Percentiles rank a stretch among this genome's conserved stretches.
Conservation (phyloP, 2,888 invertebrate species). For the Cremastinae sp. region DNA sequence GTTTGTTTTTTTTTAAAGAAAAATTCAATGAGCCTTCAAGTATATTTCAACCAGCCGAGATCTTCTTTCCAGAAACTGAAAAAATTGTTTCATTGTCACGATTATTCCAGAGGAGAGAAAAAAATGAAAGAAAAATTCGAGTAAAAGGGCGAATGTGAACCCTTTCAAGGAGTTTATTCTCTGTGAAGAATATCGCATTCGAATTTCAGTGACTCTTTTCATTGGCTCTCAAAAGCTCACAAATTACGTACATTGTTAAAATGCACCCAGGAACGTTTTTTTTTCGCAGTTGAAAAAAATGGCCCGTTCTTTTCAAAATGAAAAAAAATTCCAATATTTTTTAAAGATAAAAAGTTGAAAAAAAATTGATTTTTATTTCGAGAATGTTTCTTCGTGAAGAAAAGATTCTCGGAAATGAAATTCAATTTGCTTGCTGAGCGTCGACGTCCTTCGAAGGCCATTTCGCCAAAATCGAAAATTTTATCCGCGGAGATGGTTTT, state of each 20-base stretch:
- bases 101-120: background rate
- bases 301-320: too few species aligned
- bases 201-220: conserved; percentile 20
- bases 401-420: conserved; percentile 1
- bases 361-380: too few species aligned
- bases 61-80: conserved; percentile 32
- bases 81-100: conserved; percentile 13
- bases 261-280: too few species aligned
- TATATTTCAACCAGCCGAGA: conserved; percentile 17
- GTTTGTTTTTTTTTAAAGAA: conserved; percentile 22
- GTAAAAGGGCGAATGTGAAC: conserved; percentile 2
- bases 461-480: conserved; percentile 24
- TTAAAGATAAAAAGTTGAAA: too few species aligned
- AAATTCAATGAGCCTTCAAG: conserved; percentile 40
- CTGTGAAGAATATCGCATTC: background rate
- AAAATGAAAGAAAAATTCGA: background rate
- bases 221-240: background rate
- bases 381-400: too few species aligned
- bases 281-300: too few species aligned
- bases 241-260: too few species aligned
- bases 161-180: conserved; percentile 22
- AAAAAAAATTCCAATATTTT: too few species aligned
- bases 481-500: conserved; percentile 12
- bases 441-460: conserved; percentile 17
- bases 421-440: background rate